A percentile compares a stretch with the other conserved stretches of the same genome.
Evolutionary conservation across 2,797 vertebrate genomes (phyloP).

Genomic region (Crocidura indochinensis): DNA sequence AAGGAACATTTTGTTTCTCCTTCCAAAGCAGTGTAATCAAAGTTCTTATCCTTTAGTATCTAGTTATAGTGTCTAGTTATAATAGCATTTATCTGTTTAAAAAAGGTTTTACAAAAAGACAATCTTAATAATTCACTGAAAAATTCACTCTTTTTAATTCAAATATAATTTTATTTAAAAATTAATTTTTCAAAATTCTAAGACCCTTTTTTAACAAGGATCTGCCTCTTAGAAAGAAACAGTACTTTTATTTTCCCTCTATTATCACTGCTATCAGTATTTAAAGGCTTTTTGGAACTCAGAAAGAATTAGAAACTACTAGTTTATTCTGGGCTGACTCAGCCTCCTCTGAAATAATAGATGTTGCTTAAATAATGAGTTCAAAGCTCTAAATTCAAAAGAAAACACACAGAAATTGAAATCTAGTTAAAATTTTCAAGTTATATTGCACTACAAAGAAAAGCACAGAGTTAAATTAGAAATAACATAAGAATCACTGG

Average conservation of each 20-base stretch:
- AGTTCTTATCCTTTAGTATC: not conserved
- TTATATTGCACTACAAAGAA: not conserved
- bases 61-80: not conserved
- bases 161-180: conserved; percentile 51
- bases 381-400: not conserved
- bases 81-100: not conserved
- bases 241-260: not conserved
- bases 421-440: conserved; percentile 47
- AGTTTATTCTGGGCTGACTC: not conserved
- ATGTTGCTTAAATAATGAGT: conserved; percentile 5
- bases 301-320: not conserved
- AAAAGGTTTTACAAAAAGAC: not conserved
- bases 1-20: not conserved
- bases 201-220: conserved; percentile 8
- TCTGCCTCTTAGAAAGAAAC: not conserved
- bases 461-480: no score
- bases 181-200: conserved; percentile 12
- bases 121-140: not conserved
- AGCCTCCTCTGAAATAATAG: not conserved
- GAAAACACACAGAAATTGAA: conserved; percentile 13
- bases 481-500: no score
- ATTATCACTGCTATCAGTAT: not conserved
- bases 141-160: conserved; percentile 30
- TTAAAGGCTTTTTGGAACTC: conserved; percentile 13
- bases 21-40: not conserved